Evolutionary conservation across 2,797 vertebrate genomes (phyloP).

Genomic region (Peromyscus melanophrys): DNA sequence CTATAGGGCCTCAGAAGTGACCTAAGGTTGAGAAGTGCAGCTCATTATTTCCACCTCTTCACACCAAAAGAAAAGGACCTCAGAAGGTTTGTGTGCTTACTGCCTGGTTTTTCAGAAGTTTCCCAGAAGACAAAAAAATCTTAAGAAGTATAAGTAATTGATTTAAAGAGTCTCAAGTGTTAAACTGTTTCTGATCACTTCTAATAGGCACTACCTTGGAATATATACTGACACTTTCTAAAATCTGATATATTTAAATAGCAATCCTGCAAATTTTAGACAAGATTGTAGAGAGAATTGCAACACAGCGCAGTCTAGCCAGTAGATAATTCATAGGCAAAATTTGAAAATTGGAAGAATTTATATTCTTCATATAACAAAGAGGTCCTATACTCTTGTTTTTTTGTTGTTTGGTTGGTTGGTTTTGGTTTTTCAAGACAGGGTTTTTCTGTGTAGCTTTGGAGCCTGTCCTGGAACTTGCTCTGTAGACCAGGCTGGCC

Average conservation of each 20-base stretch:
- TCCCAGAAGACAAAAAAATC: slow-evolving; percentile 9
- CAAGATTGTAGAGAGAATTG: neutral
- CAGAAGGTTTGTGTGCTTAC: neutral
- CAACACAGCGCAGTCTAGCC: neutral
- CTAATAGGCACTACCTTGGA: neutral
- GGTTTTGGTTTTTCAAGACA: no score
- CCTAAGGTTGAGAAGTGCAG: neutral
- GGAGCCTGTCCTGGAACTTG: no score
- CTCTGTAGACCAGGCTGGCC: no score
- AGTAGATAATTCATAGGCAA: neutral
- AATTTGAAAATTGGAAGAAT: slow-evolving; percentile 9
- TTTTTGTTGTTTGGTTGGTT: no score
- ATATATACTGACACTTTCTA: neutral
- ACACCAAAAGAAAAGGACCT: neutral
- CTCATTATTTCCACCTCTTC: neutral
- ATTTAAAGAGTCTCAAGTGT: neutral
- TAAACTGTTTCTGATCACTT: neutral
- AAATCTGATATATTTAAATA: neutral
- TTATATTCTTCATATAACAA: slow-evolving; percentile 1
- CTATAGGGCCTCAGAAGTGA: neutral
- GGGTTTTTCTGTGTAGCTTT: no score
- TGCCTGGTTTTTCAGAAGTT: slow-evolving; percentile 48
- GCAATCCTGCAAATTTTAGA: neutral
- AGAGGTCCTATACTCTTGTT: neutral
- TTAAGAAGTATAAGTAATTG: neutral